These are phyloP conservation scores for Ashinkailepas kermadecensis DNA, from an alignment of 2,888 invertebrate species.

Conservation along the genomic window DNA sequence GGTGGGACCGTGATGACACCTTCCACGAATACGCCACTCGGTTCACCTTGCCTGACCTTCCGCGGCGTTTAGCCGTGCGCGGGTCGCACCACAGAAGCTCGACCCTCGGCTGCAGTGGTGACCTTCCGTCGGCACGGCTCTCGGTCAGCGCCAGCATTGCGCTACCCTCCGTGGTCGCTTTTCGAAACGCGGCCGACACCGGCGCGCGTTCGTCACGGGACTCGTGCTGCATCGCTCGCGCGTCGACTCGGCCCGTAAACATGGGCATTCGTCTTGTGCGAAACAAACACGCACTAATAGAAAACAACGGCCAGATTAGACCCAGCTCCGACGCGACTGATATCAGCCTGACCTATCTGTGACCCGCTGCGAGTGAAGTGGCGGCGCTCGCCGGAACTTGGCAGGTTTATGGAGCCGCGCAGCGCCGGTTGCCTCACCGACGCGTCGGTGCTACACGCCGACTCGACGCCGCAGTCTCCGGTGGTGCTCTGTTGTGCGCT, in stretches of 20 bases:
- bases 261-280: neutral
- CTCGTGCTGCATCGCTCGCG: neutral
- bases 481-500: neutral
- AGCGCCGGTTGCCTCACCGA: neutral
- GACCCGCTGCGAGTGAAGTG: neutral
- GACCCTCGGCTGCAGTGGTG: too few relatives aligned
- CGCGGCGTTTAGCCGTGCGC: too few relatives aligned
- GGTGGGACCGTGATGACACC: too few relatives aligned
- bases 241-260: neutral
- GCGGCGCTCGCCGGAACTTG: neutral
- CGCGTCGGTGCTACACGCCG: neutral
- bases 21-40: too few relatives aligned
- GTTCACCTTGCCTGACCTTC: too few relatives aligned
- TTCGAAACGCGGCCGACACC: neutral
- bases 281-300: conserved; percentile 9
- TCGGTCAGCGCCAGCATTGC: too few relatives aligned
- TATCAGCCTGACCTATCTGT: conserved; percentile 3
- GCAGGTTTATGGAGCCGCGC: neutral
- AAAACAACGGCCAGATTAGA: neutral
- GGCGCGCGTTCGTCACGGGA: neutral
- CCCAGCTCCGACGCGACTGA: neutral
- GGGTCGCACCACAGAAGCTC: too few relatives aligned
- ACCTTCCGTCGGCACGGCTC: too few relatives aligned
- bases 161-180: too few relatives aligned
- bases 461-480: neutral